Percentiles rank a stretch among this genome's conserved stretches.
Evolutionary conservation across 1,140 invertebrate species (phyloP).

Genomic region (Aleiodes sp.): DNA sequence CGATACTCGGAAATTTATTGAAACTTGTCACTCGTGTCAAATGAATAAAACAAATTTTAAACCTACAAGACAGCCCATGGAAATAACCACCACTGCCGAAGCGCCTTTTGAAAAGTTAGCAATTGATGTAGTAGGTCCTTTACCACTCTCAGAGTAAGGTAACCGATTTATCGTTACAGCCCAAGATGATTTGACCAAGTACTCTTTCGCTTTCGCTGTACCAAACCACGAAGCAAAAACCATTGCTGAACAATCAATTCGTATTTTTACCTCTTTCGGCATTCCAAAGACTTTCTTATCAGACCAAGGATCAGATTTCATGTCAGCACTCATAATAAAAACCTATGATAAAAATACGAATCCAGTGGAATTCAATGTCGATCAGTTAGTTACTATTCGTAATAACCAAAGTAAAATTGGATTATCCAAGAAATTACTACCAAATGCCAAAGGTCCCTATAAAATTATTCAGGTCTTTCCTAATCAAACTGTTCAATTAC

Average conservation of each 20-base stretch:
- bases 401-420: constrained; percentile 1
- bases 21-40: constrained; percentile 50
- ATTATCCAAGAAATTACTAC: constrained; percentile 9
- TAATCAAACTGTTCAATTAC: constrained; percentile 42
- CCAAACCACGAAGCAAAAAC: constrained; percentile 53
- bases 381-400: neutral
- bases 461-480: constrained; percentile 48
- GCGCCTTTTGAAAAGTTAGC: constrained; percentile 41
- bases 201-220: constrained; percentile 45
- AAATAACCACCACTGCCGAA: constrained; percentile 45
- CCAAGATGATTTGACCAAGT: constrained; percentile 57
- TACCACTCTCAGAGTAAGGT: constrained; percentile 36
- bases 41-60: constrained; percentile 47
- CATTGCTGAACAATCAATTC: constrained; percentile 44
- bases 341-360: constrained; percentile 24
- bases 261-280: constrained; percentile 35
- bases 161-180: constrained; percentile 53
- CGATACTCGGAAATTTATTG: constrained; percentile 45
- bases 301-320: constrained; percentile 40
- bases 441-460: constrained; percentile 45
- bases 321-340: constrained; percentile 44
- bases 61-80: constrained; percentile 39
- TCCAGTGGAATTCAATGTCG: neutral
- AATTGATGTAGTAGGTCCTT: constrained; percentile 49
- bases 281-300: constrained; percentile 33